Conservation (phyloP, 1,140 invertebrate genomes). For the Drosophila leontia region DNA sequence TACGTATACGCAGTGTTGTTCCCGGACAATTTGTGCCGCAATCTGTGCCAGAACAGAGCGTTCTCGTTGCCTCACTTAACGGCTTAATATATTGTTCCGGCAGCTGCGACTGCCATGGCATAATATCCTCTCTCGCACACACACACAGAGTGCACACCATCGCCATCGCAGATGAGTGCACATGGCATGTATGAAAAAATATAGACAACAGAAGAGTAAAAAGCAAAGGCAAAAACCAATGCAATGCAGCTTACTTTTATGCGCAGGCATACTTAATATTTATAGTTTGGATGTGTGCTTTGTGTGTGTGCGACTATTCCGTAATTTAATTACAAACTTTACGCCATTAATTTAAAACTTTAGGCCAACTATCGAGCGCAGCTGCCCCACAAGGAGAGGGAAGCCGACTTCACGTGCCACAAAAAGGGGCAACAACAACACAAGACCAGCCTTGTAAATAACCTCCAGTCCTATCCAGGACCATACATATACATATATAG, state of each 20-base stretch:
- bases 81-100: constrained; percentile 81
- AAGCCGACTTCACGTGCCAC: constrained; percentile 48
- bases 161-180: constrained; percentile 52
- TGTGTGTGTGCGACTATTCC: constrained; percentile 41
- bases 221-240: constrained; percentile 62
- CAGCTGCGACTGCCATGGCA: constrained; percentile 66
- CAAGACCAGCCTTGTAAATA: constrained; percentile 15
- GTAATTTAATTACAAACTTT: constrained; percentile 83
- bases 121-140: constrained; percentile 54
- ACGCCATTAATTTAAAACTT: constrained; percentile 78
- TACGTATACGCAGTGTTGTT: constrained; percentile 72
- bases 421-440: constrained; percentile 10
- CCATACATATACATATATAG: constrained; percentile 6
- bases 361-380: constrained; percentile 72
- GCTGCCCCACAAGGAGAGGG: constrained; percentile 46
- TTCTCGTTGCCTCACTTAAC: constrained; percentile 73
- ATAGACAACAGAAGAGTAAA: constrained; percentile 56
- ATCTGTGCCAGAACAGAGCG: constrained; percentile 66
- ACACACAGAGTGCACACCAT: constrained; percentile 1
- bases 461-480: constrained; percentile 5
- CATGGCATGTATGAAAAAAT: constrained; percentile 50
- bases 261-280: constrained; percentile 51
- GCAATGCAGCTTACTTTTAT: constrained; percentile 58
- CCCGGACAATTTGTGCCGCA: constrained; percentile 61
- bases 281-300: constrained; percentile 32